Evolutionary conservation across 1,140 invertebrate species (phyloP).

Genomic region (Achroia grisella): DNA sequence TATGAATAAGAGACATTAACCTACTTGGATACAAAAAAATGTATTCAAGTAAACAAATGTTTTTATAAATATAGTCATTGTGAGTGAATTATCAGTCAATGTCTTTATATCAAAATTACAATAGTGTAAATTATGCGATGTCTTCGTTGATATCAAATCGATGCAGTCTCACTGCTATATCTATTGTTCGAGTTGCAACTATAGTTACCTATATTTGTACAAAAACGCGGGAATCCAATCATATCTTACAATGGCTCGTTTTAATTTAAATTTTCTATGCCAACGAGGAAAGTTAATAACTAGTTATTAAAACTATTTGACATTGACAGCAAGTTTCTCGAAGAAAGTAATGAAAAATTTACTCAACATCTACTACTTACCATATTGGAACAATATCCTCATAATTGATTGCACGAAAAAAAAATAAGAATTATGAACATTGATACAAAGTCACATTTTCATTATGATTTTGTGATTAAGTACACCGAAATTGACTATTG

Average conservation of each 20-base stretch:
- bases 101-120: not conserved
- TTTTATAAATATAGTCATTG: not conserved
- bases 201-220: conserved; percentile 6
- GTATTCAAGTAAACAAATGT: too few relatives aligned
- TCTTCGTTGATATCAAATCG: not conserved
- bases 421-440: conserved; percentile 32
- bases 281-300: conserved; percentile 61
- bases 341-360: conserved; percentile 16
- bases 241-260: conserved; percentile 26
- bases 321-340: conserved; percentile 22
- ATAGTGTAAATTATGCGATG: not conserved
- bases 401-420: conserved; percentile 25
- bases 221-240: conserved; percentile 59
- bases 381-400: conserved; percentile 21
- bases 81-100: not conserved
- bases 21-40: too few relatives aligned
- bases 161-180: not conserved
- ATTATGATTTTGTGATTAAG: not conserved
- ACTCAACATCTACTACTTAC: conserved; percentile 16
- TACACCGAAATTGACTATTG: not conserved
- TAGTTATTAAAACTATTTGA: conserved; percentile 36
- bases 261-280: conserved; percentile 46
- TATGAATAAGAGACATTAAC: too few relatives aligned
- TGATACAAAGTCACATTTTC: not conserved
- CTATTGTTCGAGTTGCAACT: conserved; percentile 3